These are phyloP conservation scores for Drosophila micromelanica DNA, from an alignment of 1,140 invertebrate species.

Conservation along the genomic window DNA sequence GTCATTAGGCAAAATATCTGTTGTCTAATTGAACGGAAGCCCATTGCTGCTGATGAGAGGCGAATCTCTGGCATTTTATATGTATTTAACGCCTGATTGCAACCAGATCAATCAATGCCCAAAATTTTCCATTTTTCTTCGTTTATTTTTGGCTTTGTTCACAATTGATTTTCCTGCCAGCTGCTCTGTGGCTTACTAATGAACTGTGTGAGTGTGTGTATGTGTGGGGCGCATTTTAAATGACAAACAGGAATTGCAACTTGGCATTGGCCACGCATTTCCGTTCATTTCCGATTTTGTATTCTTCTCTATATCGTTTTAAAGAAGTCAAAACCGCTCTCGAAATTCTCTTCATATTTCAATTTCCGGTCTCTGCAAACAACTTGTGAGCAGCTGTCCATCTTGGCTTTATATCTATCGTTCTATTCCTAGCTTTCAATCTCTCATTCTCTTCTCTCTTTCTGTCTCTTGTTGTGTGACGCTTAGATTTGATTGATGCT, in stretches of 20 bases:
- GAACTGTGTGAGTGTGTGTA: background rate
- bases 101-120: slow-evolving; percentile 64
- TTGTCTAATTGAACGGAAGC: slow-evolving; percentile 74
- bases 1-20: slow-evolving; percentile 43
- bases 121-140: slow-evolving; percentile 29
- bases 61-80: slow-evolving; percentile 29
- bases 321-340: slow-evolving; percentile 30
- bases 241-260: slow-evolving; percentile 4
- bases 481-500: slow-evolving; percentile 71
- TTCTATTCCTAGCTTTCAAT: background rate
- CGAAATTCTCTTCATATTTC: slow-evolving; percentile 69
- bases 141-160: slow-evolving; percentile 2
- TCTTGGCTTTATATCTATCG: slow-evolving; percentile 13
- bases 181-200: slow-evolving; percentile 15
- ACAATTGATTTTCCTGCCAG: slow-evolving; percentile 31
- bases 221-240: background rate
- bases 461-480: slow-evolving; percentile 26
- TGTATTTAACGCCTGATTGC: slow-evolving; percentile 62
- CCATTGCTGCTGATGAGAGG: slow-evolving; percentile 57
- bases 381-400: slow-evolving; percentile 37
- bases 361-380: slow-evolving; percentile 63
- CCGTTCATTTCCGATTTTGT: slow-evolving; percentile 47
- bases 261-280: slow-evolving; percentile 25
- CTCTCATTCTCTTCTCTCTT: background rate
- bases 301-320: slow-evolving; percentile 32